Evolutionary conservation across 2,888 invertebrate genomes (phyloP), one percentile per base, ranked within the genome.

Genomic region (Watsonalla cultraria): DNA sequence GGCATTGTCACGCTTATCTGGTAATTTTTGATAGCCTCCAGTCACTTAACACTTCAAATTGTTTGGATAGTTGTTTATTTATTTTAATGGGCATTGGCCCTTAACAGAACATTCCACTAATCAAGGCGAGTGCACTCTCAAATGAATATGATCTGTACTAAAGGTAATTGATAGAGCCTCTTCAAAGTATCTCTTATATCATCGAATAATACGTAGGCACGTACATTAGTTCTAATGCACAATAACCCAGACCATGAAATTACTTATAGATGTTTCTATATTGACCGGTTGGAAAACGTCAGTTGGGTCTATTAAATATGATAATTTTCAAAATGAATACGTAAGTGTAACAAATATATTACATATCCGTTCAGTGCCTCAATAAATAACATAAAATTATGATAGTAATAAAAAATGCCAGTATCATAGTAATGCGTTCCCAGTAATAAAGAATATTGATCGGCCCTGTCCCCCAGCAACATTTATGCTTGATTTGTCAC

Each of bases 1-100:
- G 73, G 80, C 84, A 83, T 89, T 89, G 88, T 87, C 78, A 62
- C 61, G 64, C 67, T 84, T 89, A 90, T 90, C 90, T 76, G 62
- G 85, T 90, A 90, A 90, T 90, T 90, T 90, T 88, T 90, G 90
- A 90, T 90, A 89, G 81, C 76, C 83, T 80, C 80, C 71, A 83
- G 84, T 83, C 87, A 90, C 90, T 90, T 90, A 88, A 88, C 90
- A 88, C 89, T 85, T 82, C 77, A 82, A 84, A 88, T 86, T 82
- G 88, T 85, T 87, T 81, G 64, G 79, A 86, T 83, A 79, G 81
- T 74, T 72, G 76, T 83, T 85, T 88, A 86, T 89, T 90, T 87
- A 87, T 86, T 86, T 85, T 86, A 86, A 88, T 87, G 85, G 86
- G 73, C 74, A 74, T 76, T 76, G 65, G 74, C 66, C 68, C 68